Evolutionary conservation across 2,888 invertebrate genomes (phyloP), one percentile per base, ranked within the genome.

Genomic region (Mesorhabditis belari): DNA sequence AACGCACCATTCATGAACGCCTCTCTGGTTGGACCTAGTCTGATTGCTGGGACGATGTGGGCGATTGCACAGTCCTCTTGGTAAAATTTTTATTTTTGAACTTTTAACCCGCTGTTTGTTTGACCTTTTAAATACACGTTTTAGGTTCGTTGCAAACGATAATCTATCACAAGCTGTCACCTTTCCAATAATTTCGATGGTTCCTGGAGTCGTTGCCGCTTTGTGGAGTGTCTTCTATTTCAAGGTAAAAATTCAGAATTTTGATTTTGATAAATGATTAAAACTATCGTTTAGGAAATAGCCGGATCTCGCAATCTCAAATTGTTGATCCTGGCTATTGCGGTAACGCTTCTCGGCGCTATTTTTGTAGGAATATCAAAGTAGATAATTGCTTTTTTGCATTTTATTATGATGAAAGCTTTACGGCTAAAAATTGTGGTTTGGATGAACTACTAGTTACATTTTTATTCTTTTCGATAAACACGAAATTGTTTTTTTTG

Each of bases 191-290:
- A 81, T 84, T 19, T 81, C 83, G 29, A 82, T 84, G 79, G 71
- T 81, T 6, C 84, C 84, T 1, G 82, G 81, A 17, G 80, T 66
- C 4, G 61, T 61, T 57, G 71, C 82, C 3, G 80, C 83, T 0
- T 57, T 82, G n/a, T 83, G 84, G 82, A 83, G 84, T 60, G 81
- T 85, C 0, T 68, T 83, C 57, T 79, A 82, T 60, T 85, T 84
- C 71, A 80, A 78, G 69, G 85, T 83, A 73, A 17, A 28, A 54
- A 19, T 12, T 9, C 24, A 25, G 6, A 25, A 26, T 44, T 57
- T 44, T 57, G 4, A 4, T 6, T 21, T 5, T 17, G 50, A 25
- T 6, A 35, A 17, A 27, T 5, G 21, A 12, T 19, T 1, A 58
- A 53, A 24, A 12, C 6, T 19, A 56, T 12, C 58, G 84, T 82